Evolutionary conservation across 1,140 invertebrate species (phyloP), one percentile per base, ranked within the genome.

Genomic region (Thaumatotibia leucotreta): DNA sequence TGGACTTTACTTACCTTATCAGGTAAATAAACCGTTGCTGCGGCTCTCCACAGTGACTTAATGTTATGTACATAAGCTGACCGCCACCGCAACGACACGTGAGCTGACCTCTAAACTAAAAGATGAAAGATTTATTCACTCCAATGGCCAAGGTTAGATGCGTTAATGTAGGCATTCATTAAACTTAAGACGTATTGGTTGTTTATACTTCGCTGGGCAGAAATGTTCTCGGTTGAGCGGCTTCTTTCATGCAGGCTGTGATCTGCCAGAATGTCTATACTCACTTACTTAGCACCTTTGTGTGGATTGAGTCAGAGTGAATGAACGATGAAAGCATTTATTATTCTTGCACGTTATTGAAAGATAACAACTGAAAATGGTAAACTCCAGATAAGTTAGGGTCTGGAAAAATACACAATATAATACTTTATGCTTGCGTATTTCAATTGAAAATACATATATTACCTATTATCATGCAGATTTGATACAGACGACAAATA

Each of bases 151-250:
- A 58, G 52, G 52, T 58, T 27, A 58, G 23, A 6, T 58, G 52
- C 52, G 52, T 58, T 58, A 58, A 58, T 58, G 52, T 58, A 58
- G 52, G 52, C 52, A 27, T 58, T 58, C 52, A 58, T 58, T 58
- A 58, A 58, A 58, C 52, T 58, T 58, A 31, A 58, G 52, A 58
- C 52, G 52, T 58, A 58, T 58, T 58, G 52, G 52, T 58, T 17
- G 23, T 31, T 58, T 58, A 58, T 58, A 58, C 52, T 58, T 58
- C 23, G 52, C 52, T 58, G 52, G 52, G 52, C 52, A 58, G 52
- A 54, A 52, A 58, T 58, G 24, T 58, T 58, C 4, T 27, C 52
- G 52, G 52, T 27, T 58, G 23, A 58, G 5, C 52, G 52, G n/a
- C 52, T 58, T 58, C 52, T 58, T 58, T 58, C 52, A 58, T 58